A percentile compares a stretch with the other conserved stretches of the same genome.
Conservation (phyloP, 2,797 vertebrate genomes). For the Urosaurus nigricauda region DNA sequence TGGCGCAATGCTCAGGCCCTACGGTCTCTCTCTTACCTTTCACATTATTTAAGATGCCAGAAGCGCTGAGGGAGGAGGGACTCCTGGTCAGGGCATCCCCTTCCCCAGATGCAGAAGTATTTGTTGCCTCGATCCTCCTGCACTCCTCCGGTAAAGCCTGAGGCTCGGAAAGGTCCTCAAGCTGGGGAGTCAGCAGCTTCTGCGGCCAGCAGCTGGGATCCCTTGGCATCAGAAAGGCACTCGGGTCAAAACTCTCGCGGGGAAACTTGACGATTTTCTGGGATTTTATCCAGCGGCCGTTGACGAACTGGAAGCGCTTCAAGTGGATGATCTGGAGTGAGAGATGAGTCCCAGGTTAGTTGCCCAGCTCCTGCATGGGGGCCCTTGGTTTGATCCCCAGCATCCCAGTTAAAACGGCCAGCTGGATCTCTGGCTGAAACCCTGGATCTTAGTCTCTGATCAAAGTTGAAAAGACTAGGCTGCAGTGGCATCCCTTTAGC, state of each 20-base stretch:
- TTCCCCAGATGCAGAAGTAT: conserved; percentile 75
- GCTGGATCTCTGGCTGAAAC: no score
- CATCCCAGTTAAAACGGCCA: neutral
- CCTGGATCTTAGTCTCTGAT: no score
- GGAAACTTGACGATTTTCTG: conserved; percentile 99
- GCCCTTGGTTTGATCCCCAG: neutral
- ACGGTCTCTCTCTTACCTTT: conserved; percentile 83
- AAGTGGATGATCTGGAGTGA: conserved; percentile 92
- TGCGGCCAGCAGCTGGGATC: conserved; percentile 84
- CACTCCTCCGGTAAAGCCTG: conserved; percentile 68
- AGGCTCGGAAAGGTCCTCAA: conserved; percentile 82
- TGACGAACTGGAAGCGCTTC: conserved; percentile 98
- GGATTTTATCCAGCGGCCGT: conserved; percentile 98
- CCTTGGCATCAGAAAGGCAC: conserved; percentile 94
- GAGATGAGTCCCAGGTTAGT: fast-evolving
- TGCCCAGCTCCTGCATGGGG: neutral
- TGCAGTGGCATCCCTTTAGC: neutral
- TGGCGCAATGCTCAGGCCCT: neutral
- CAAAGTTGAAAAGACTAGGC: neutral
- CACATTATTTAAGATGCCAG: conserved; percentile 80
- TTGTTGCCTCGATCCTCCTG: conserved; percentile 78
- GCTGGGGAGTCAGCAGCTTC: conserved; percentile 81
- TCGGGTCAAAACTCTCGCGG: conserved; percentile 92
- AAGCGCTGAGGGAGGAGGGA: conserved; percentile 82
- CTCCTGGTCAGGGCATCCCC: conserved; percentile 78